Evolutionary conservation across 2,113 vertebrate genomes (phyloP).

Genomic region (Sapayoa aenigma): DNA sequence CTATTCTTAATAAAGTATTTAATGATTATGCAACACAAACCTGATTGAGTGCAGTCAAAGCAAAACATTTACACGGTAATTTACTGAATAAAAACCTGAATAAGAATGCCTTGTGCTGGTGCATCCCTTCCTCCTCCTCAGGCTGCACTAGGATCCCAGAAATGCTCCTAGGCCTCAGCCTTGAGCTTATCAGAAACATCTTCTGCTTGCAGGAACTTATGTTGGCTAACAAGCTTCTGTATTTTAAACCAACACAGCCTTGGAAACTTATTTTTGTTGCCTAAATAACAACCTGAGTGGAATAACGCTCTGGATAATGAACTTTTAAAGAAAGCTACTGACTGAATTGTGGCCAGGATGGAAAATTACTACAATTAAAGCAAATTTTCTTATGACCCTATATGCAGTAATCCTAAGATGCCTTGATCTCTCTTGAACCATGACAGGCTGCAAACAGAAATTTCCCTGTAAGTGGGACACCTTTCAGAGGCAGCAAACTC

Average conservation of each 20-base stretch:
- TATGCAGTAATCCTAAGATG: neutral
- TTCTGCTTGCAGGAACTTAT: neutral
- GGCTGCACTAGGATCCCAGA: neutral
- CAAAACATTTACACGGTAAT: neutral
- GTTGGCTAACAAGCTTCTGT: rapidly evolving
- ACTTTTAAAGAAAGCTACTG: neutral
- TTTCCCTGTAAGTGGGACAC: too few species aligned
- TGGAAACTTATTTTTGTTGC: neutral
- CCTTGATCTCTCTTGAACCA: rapidly evolving
- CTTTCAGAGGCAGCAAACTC: neutral
- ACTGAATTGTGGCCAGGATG: neutral
- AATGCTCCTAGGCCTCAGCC: rapidly evolving
- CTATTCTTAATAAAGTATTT: neutral
- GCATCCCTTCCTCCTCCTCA: neutral
- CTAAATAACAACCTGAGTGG: neutral
- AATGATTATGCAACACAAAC: neutral
- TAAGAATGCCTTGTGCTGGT: neutral
- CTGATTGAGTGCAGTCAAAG: neutral
- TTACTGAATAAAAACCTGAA: neutral
- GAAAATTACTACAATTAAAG: neutral
- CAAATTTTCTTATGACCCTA: neutral
- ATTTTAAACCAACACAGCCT: neutral
- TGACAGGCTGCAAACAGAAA: rapidly evolving
- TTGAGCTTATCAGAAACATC: neutral
- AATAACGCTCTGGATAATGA: neutral